Base-by-base conservation (phyloP, 92 coral and sea anemone species). In the Heliopora coerulea region DNA sequence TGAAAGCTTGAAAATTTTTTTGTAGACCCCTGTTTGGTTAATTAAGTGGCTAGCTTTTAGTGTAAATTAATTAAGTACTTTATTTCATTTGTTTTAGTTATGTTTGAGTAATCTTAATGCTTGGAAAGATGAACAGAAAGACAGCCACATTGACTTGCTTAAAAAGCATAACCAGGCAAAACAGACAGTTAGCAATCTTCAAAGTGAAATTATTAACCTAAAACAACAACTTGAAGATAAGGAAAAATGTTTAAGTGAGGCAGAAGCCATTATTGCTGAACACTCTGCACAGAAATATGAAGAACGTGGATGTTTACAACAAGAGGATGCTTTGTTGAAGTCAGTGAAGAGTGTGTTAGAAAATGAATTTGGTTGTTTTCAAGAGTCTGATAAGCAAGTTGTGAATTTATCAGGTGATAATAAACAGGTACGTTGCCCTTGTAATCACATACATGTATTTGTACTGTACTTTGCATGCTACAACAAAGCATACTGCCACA, bases 261-360 rank as follows among this genome's bases (percentile, higher is more conserved):
- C 13, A 54, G 63, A 50, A 19, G 15, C 20, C 24, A 42, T 1
- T n/a, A 54, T 70, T 29, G 12, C 13, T 23, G 41, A 3, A 28
- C n/a, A 30, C 19, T 23, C 61, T 23, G 23, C 1, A 3, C 30
- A 70, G 39, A 14, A 70, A n/a, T 24, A 35, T 24, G 26, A 23
- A 25, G 59, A 34, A 54, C 52, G 8, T 30, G 58, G 31, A 26
- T 17, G 20, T 67, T 67, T 20, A 25, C 31, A 70, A 54, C n/a
- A 70, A 27, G 63, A 49, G 32, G 41, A 70, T 67, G 74, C 25
- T 48, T 44, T 27, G 48, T 34, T 44, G 74, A 67, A 67, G 35
- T 67, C 41, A 67, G 58, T 44, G 58, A 67, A 67, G 23, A 67
- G 23, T 48, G 21, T 15, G 14, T 52, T 70, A 15, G 10, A 70